Base-by-base conservation (phyloP, 2,888 invertebrate species). In the Temnothorax rugatulus region DNA sequence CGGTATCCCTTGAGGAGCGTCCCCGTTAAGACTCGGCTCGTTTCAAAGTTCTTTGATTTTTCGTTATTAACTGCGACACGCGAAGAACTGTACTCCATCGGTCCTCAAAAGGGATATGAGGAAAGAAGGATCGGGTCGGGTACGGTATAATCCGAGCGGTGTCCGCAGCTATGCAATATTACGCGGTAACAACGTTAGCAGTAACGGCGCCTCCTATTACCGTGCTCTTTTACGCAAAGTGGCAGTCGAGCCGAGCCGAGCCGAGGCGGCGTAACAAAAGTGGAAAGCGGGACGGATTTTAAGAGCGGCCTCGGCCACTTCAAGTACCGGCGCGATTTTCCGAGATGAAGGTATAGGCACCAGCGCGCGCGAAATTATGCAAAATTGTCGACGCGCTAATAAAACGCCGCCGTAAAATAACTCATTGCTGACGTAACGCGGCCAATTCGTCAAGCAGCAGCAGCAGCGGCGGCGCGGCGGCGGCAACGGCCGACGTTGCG, bases 251-350 rank as follows among this genome's bases (percentile, higher is more conserved):
- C 50, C 47, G 54, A 7, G 44, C 59, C 59, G 57, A 7, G 86
- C 34, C 34, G 82, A 7, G 29, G 61, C 9, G 66, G 75, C 66
- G 25, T 44, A 52, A 84, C 75, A 54, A 82, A 83, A 86, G 81
- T 88, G 88, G 86, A 88, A 88, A 88, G 88, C 74, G 84, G 69
- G 57, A 68, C 54, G 81, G 79, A 76, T 76, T 82, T 82, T 77
- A 54, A 77, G 79, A 57, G 66, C 57, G 29, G 7, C 50, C 57
- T 41, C 47, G 75, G 34, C 74, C 54, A 29, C n/a, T 15, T 41
- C 77, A 15, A 71, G 61, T 38, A 21, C 11, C 11, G 41, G 15
- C 69, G 21, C 52, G 44, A 66, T 59, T 84, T 82, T 82, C 74
- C 82, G 29, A 29, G 74, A 73, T 13, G 44, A 52, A 50, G 29